phyloP scores from a whole-genome alignment of 1,140 invertebrate species.

The Lineus longissimus region DNA sequence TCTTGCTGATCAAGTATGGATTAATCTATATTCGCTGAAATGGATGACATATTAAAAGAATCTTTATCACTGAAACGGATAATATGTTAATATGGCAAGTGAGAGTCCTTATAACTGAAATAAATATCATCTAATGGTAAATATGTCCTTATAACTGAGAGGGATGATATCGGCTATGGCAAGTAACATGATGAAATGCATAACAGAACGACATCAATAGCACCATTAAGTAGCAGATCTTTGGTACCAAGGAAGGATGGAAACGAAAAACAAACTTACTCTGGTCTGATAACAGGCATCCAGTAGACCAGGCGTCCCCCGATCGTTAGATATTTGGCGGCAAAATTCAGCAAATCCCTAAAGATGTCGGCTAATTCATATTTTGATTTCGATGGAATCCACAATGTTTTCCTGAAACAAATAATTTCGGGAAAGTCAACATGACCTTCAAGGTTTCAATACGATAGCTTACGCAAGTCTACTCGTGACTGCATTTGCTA shows the following conservation, averaged over 20 bases:
- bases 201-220: not conserved
- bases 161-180: not conserved
- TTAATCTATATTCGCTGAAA: too few relatives aligned
- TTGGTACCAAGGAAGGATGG: conserved; percentile 59
- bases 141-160: not conserved
- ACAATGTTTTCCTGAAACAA: conserved; percentile 60
- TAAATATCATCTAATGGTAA: not conserved
- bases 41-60: too few relatives aligned
- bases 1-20: too few relatives aligned
- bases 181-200: not conserved
- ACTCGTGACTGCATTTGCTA: too few relatives aligned
- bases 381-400: conserved; percentile 82
- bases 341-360: conserved; percentile 77
- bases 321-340: conserved; percentile 70
- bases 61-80: too few relatives aligned
- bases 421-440: not conserved
- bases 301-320: conserved; percentile 82
- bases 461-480: too few relatives aligned
- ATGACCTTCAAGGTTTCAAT: too few relatives aligned
- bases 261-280: conserved; percentile 61
- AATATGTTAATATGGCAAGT: too few relatives aligned
- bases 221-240: not conserved
- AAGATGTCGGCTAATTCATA: conserved; percentile 79
- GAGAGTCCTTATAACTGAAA: too few relatives aligned
- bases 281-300: conserved; percentile 72